These are phyloP conservation scores for Gastracanthus pulcherrimus DNA, from an alignment of 2,888 invertebrate species.

Conservation along the genomic window DNA sequence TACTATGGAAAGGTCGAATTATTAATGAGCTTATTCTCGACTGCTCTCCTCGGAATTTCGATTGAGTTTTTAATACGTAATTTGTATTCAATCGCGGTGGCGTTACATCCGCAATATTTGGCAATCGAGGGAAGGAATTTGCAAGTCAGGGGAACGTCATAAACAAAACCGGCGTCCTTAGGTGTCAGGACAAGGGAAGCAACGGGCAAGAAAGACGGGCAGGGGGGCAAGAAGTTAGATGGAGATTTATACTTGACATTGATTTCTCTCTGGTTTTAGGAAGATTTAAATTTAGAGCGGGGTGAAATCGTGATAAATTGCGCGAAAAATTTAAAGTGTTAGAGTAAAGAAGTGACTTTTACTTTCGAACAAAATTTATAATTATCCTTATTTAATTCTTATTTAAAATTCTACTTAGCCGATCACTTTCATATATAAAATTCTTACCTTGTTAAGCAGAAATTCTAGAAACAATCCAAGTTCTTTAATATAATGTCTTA, in stretches of 20 bases:
- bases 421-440: no score
- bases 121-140: neutral
- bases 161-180: constrained; percentile 41
- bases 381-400: no score
- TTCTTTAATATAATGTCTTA: no score
- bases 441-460: no score
- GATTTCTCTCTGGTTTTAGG: constrained; percentile 7
- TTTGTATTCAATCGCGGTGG: neutral
- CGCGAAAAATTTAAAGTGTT: no score
- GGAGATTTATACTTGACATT: constrained; percentile 31
- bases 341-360: no score
- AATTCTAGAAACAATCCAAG: no score
- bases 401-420: no score
- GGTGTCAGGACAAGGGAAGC: constrained; percentile 13
- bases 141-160: constrained; percentile 21
- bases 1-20: neutral
- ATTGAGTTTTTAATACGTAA: neutral
- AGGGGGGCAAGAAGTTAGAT: neutral
- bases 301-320: no score
- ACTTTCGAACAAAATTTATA: no score
- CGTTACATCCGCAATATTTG: no score
- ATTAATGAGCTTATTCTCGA: neutral
- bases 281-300: neutral
- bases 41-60: neutral
- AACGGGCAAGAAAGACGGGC: neutral